Percentiles rank a stretch among this genome's conserved stretches.
Evolutionary conservation across 92 coral and sea anemone genomes (phyloP).

Genomic region (Diadumene lineata): DNA sequence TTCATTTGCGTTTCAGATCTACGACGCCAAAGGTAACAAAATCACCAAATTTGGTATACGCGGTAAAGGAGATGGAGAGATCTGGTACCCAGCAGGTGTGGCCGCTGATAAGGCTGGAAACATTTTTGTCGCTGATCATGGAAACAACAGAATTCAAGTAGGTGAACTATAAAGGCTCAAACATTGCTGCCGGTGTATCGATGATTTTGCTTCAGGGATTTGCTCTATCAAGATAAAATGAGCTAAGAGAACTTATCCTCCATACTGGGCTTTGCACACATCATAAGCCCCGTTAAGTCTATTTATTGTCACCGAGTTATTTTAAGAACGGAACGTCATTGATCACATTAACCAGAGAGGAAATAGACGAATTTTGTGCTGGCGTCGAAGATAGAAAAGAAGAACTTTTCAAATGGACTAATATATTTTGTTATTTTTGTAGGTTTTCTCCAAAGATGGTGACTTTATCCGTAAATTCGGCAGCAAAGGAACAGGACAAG

Average conservation of each 20-base stretch:
- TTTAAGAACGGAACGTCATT: too few species aligned
- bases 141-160: conserved; percentile 86
- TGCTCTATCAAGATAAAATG: too few species aligned
- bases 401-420: too few species aligned
- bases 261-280: too few species aligned
- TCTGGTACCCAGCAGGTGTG: conserved; percentile 93
- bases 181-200: background rate
- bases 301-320: too few species aligned
- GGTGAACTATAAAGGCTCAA: background rate
- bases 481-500: conserved; percentile 69
- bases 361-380: too few species aligned
- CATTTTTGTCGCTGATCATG: conserved; percentile 81
- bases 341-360: too few species aligned
- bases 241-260: too few species aligned
- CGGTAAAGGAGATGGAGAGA: conserved; percentile 83
- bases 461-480: conserved; percentile 74
- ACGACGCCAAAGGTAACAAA: conserved; percentile 60
- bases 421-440: background rate
- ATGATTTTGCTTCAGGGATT: too few species aligned
- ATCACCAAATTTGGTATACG: conserved; percentile 79
- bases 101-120: conserved; percentile 52
- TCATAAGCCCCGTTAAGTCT: too few species aligned
- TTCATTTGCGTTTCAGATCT: too few species aligned
- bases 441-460: conserved; percentile 77
- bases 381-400: too few species aligned